Percentiles rank a stretch among this genome's conserved stretches.
These are phyloP conservation scores for Styela clava DNA, from an alignment of 23 tunicate species.

Conservation along the genomic window DNA sequence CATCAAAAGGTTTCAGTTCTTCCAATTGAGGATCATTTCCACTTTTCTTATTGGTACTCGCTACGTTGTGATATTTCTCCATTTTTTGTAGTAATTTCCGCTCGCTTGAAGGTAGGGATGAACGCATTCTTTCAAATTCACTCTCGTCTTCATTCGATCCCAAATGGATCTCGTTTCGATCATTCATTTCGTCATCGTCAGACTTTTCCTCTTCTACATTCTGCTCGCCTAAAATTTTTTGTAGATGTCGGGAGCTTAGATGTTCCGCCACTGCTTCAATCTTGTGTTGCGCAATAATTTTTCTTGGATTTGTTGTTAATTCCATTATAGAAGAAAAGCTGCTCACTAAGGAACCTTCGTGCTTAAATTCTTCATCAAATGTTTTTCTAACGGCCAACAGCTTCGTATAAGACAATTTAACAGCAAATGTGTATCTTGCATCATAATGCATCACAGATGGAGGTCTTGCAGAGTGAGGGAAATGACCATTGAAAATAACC, in stretches of 20 bases:
- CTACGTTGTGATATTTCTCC: slow-evolving; percentile 15
- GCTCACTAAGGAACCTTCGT: neutral
- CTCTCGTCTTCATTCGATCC: neutral
- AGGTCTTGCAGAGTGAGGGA: slow-evolving; percentile 88
- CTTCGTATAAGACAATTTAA: slow-evolving; percentile 60
- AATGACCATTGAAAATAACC: slow-evolving; percentile 73
- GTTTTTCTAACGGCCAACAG: slow-evolving; percentile 51
- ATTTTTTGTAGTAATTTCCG: slow-evolving; percentile 13
- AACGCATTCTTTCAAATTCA: neutral
- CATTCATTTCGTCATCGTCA: neutral
- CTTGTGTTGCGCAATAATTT: slow-evolving; percentile 31
- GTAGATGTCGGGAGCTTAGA: slow-evolving; percentile 35
- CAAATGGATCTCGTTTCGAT: slow-evolving; percentile 5
- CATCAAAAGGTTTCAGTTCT: neutral
- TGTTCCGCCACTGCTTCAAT: slow-evolving; percentile 38
- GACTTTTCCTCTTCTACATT: neutral
- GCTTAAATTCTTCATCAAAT: slow-evolving; percentile 52
- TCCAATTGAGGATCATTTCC: neutral
- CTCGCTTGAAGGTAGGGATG: slow-evolving; percentile 5
- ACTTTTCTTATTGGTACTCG: too few relatives aligned
- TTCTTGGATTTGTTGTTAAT: slow-evolving; percentile 30
- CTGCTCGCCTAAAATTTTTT: neutral
- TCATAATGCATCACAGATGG: slow-evolving; percentile 61
- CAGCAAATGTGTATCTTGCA: slow-evolving; percentile 80
- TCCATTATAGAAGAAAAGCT: neutral